A percentile compares a stretch with the other conserved stretches of the same genome.
Evolutionary conservation across 1,140 invertebrate genomes (phyloP).

Genomic region (Dufourea novaeangliae): DNA sequence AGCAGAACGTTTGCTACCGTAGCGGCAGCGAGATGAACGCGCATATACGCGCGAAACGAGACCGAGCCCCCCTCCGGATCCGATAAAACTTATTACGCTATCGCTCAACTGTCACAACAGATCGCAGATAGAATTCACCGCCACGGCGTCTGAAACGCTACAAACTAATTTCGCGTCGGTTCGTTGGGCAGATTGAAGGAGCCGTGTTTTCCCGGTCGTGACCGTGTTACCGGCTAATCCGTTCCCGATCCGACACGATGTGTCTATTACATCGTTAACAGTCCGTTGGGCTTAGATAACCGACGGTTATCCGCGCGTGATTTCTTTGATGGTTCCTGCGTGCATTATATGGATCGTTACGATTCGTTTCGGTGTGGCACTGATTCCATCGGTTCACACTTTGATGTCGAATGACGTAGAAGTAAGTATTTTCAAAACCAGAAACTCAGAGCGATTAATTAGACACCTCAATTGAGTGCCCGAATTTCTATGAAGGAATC

Average conservation of each 20-base stretch:
- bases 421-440: too few species aligned
- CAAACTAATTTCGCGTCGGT: slow-evolving; percentile 49
- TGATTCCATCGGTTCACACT: too few species aligned
- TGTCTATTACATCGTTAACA: slow-evolving; percentile 51
- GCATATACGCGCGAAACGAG: slow-evolving; percentile 25
- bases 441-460: too few species aligned
- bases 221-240: slow-evolving; percentile 43
- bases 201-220: slow-evolving; percentile 12
- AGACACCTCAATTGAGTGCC: too few species aligned
- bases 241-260: slow-evolving; percentile 46
- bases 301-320: slow-evolving; percentile 3
- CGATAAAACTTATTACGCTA: slow-evolving; percentile 68
- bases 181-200: slow-evolving; percentile 32
- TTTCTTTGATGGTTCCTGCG: too few species aligned
- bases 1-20: slow-evolving; percentile 25
- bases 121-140: slow-evolving; percentile 67
- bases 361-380: too few species aligned
- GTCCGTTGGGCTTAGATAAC: slow-evolving; percentile 13
- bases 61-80: slow-evolving; percentile 8
- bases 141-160: slow-evolving; percentile 52
- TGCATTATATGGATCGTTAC: too few species aligned
- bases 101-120: slow-evolving; percentile 70
- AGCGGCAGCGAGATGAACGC: slow-evolving; percentile 31
- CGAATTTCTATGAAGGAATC: too few species aligned
- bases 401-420: too few species aligned